A percentile compares a stretch with the other conserved stretches of the same genome.
Conservation (phyloP, 2,113 vertebrate genomes). For the Gnathonemus echidnorhynchus region DNA sequence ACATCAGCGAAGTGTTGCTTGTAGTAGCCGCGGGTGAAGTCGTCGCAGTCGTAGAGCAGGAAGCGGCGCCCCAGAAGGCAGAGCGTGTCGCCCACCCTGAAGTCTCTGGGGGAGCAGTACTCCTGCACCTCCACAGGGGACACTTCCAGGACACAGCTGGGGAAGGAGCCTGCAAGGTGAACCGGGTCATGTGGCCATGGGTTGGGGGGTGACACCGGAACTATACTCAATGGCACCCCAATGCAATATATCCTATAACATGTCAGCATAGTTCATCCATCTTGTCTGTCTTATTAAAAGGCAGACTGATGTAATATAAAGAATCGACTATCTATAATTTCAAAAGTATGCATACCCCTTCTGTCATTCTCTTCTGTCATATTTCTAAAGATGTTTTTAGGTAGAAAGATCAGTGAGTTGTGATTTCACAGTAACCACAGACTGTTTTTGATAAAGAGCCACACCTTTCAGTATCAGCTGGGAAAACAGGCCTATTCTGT, state of each 20-base stretch:
- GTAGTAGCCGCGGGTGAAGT: constrained; percentile 77
- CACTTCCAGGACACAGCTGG: constrained; percentile 78
- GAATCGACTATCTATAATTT: neutral
- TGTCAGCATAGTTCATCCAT: neutral
- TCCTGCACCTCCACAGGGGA: constrained; percentile 78
- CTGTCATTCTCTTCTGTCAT: neutral
- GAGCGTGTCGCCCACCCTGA: constrained; percentile 69
- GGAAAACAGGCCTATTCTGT: neutral
- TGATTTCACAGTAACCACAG: neutral
- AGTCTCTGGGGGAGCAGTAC: constrained; percentile 80
- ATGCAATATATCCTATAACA: neutral
- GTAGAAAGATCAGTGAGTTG: neutral
- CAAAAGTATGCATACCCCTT: neutral
- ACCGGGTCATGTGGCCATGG: neutral
- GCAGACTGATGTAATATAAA: neutral
- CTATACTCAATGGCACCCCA: neutral
- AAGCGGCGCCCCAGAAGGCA: constrained; percentile 76
- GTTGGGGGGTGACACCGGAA: neutral
- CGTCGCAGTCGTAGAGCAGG: constrained; percentile 79
- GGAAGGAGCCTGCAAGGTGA: constrained; percentile 67
- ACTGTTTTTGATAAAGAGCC: neutral
- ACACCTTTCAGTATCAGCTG: neutral
- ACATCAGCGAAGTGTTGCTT: constrained; percentile 66
- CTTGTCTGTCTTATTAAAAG: neutral
- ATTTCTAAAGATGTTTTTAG: neutral